A percentile compares a stretch with the other conserved stretches of the same genome.
Conservation (phyloP, 2,888 invertebrate genomes). For the Maniola hyperantus region DNA sequence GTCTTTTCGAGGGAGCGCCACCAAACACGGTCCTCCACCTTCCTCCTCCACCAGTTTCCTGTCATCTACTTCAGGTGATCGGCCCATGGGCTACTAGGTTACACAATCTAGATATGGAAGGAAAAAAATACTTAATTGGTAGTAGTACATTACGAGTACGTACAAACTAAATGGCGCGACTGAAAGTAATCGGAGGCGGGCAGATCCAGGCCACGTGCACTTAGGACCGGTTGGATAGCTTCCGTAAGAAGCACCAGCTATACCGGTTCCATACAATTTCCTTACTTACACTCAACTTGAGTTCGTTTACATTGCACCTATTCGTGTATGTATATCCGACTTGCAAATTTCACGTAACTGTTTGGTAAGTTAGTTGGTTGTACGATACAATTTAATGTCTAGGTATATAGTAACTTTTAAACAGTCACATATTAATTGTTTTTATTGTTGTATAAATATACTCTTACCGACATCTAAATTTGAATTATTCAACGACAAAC, state of each 20-base stretch:
- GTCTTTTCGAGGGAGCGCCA: too few species aligned
- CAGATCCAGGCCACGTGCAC: slow-evolving; percentile 32
- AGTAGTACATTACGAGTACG: background rate
- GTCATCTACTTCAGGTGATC: too few species aligned
- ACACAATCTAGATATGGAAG: background rate
- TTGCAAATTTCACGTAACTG: slow-evolving; percentile 14
- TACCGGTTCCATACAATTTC: slow-evolving; percentile 34
- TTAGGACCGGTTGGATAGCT: slow-evolving; percentile 36
- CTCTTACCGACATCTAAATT: too few species aligned
- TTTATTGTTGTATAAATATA: too few species aligned
- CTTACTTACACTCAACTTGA: slow-evolving; percentile 24
- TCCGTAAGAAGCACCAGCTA: slow-evolving; percentile 35
- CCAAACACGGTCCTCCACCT: too few species aligned
- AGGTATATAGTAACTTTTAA: too few species aligned
- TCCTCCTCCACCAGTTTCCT: too few species aligned
- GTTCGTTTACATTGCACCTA: slow-evolving; percentile 20
- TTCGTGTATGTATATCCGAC: slow-evolving; percentile 14
- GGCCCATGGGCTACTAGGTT: too few species aligned
- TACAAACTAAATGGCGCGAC: slow-evolving; percentile 17
- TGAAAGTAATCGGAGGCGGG: slow-evolving; percentile 21
- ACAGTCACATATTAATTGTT: background rate
- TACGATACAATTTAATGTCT: background rate
- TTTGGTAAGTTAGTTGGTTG: background rate
- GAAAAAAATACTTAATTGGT: background rate
- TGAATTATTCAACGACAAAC: too few species aligned